Evolutionary conservation across 2,797 vertebrate genomes (phyloP), one percentile per base, ranked within the genome.

Genomic region (Antrozous pallidus): DNA sequence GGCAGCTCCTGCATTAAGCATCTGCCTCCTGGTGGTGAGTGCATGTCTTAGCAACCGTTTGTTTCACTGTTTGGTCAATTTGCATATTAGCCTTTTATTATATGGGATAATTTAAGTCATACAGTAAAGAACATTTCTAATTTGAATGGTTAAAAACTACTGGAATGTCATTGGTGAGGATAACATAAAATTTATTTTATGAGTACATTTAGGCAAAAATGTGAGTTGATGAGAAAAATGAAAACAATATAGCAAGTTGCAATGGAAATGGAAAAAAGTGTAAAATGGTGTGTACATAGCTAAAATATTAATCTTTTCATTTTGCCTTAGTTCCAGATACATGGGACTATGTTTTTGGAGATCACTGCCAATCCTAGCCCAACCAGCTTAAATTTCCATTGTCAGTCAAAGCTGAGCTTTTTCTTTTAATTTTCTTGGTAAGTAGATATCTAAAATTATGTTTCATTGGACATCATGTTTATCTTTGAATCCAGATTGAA

Each of bases 181-280:
- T 67, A 22, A 47, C 84, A 88, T 6, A 79, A 65, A 92, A 70
- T 81, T 78, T 40, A 61, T 6, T 75, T n/a, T 82, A n/a, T 42
- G 36, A 86, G 86, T 38, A 94, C 80, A 88, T 63, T 24, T 84
- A 78, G 74, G 36, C 82, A 82, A 91, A 81, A 86, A 70, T 69
- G 36, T 51, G 24, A 94, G 8, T 36, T 79, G 56, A 88, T 49
- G 51, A 85, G 14, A 17, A 54, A 77, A 54, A 67, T 40, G 28
- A 28, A 83, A 89, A 67, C 18, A 73, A 74, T 69, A 2, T 13
- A 87, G 33, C 3, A 51, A 47, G 8, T 58, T 28, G 38, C 14
- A 56, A 67, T 16, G 14, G 13, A 67, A 77, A 7, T 58, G 18
- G 33, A 42, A 89, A 73, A 74, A 74, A 58, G 4, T 24, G 1